phyloP scores from a whole-genome alignment of 2,113 vertebrate species.

The Pyrgilauda ruficollis region DNA sequence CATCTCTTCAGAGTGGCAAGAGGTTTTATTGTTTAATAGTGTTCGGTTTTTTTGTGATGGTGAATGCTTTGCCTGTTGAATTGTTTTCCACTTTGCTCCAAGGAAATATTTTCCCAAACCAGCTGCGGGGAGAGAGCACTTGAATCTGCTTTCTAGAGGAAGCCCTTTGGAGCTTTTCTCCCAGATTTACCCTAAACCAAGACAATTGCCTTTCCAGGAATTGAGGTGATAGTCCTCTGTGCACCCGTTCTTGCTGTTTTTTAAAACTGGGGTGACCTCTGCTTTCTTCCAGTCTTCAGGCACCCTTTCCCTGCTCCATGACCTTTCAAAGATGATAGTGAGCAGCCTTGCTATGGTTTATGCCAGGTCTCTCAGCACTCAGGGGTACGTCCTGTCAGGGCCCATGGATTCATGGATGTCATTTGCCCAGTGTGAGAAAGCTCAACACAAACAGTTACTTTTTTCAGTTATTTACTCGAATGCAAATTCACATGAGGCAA shows the following conservation, averaged over 20 bases:
- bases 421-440: background rate
- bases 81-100: background rate
- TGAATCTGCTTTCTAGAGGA: too few species aligned
- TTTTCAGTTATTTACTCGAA: background rate
- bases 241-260: background rate
- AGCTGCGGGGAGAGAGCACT: background rate
- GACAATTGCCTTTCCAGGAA: background rate
- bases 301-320: background rate
- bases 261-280: background rate
- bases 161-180: background rate
- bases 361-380: background rate
- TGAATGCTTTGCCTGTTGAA: background rate
- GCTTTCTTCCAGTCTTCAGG: background rate
- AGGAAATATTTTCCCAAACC: background rate
- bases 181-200: background rate
- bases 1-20: background rate
- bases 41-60: background rate
- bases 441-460: background rate
- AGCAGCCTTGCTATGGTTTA: background rate
- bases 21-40: background rate
- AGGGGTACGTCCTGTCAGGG: too few species aligned
- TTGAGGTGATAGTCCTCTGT: background rate
- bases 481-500: background rate
- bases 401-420: too few species aligned
- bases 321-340: background rate